Evolutionary conservation across 2,797 vertebrate genomes (phyloP).

Genomic region (Coranthus polyacanthus): DNA sequence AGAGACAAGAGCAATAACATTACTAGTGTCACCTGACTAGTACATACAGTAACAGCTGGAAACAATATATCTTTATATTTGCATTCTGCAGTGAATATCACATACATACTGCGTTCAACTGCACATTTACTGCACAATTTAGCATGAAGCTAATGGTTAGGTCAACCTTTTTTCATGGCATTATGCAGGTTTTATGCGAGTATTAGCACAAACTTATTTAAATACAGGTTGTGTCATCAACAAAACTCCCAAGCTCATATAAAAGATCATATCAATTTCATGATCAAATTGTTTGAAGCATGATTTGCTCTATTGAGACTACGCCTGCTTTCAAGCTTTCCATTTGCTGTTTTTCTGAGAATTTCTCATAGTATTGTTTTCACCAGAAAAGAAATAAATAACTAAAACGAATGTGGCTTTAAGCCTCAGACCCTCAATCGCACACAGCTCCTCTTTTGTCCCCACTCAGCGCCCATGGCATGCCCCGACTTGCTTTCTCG

Average conservation of each 20-base stretch:
- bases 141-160: no score
- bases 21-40: no score
- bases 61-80: no score
- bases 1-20: no score
- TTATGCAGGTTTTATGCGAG: neutral
- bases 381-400: constrained; percentile 57
- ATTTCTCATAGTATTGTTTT: constrained; percentile 53
- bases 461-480: constrained; percentile 76
- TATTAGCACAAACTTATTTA: neutral
- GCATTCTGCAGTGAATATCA: no score
- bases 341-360: constrained; percentile 13
- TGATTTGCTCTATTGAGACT: constrained; percentile 15
- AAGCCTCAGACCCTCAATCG: constrained; percentile 66
- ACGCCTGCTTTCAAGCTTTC: constrained; percentile 11
- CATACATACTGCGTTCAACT: no score
- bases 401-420: constrained; percentile 64
- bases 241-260: neutral
- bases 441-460: constrained; percentile 66
- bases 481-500: constrained; percentile 78
- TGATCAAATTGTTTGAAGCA: neutral
- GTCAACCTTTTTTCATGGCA: no score
- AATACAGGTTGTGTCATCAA: neutral
- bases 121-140: constrained; percentile 1
- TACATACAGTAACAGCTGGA: no score
- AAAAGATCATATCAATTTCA: constrained; percentile 10